A percentile compares a stretch with the other conserved stretches of the same genome.
Evolutionary conservation across 2,888 invertebrate species (phyloP).

Genomic region (Listrodromus nycthemerus): DNA sequence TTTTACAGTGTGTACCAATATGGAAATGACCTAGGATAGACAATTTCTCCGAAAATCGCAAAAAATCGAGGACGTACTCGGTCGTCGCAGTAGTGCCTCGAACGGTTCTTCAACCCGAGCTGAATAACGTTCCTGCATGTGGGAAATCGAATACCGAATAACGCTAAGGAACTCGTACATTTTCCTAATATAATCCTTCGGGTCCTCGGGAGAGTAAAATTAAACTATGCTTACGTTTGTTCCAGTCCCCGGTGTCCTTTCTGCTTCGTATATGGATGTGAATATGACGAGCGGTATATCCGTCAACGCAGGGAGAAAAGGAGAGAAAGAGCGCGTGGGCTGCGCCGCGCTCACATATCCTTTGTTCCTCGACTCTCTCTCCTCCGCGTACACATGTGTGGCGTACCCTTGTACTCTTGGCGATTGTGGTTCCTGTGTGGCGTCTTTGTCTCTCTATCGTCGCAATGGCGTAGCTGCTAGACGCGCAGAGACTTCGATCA

Average conservation of each 20-base stretch:
- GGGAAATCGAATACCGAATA: too few relatives aligned
- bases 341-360: conserved; percentile 64
- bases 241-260: conserved; percentile 67
- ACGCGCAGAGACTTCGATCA: conserved; percentile 29
- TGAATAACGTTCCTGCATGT: too few relatives aligned
- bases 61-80: too few relatives aligned
- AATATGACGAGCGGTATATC: conserved; percentile 72
- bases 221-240: conserved; percentile 12
- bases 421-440: conserved; percentile 58
- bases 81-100: too few relatives aligned
- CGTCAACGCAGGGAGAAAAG: conserved; percentile 32
- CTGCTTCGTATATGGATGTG: conserved; percentile 75
- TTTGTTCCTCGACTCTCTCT: conserved; percentile 76
- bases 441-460: conserved; percentile 34
- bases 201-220: not conserved
- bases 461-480: conserved; percentile 65
- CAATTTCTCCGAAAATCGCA: too few relatives aligned
- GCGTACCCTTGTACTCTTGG: conserved; percentile 65
- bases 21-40: too few relatives aligned
- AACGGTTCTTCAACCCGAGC: too few relatives aligned
- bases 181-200: not conserved
- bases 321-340: conserved; percentile 74
- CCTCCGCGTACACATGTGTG: conserved; percentile 68
- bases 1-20: too few relatives aligned
- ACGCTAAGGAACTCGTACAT: too few relatives aligned